Evolutionary conservation across 1,140 invertebrate genomes (phyloP), one percentile per base, ranked within the genome.

Genomic region (Plectus sambesii): DNA sequence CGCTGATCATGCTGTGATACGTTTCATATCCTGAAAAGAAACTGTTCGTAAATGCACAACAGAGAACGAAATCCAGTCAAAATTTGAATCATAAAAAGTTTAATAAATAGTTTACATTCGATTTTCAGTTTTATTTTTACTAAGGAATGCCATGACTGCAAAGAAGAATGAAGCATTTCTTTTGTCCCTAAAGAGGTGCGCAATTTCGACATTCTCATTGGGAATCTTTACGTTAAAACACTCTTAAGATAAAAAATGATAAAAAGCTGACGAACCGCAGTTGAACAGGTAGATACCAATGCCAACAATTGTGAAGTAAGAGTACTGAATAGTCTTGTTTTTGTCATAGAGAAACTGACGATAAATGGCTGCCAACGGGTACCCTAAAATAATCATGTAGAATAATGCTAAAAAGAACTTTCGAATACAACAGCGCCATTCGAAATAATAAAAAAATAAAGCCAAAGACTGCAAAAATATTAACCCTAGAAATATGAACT

Each of bases 301-400:
- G 33, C 69, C 68, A 51, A 42, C 56, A 26, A 59, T 5, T 30
- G 58, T 56, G 47, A 70, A 69, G 49, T 57, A 69, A 5, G 60
- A 20, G 51, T 71, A 68, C 48, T 71, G 69, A 4, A 63, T 36
- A n/a, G 46, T 17, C 2, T 56, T 30, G 9, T 55, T 15, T 37
- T 61, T 58, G 20, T 55, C 59, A 53, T 57, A 60, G n/a, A 71
- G 40, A 24, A 56, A 47, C 17, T 48, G 42, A 36, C 69, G 51
- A 42, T 71, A 62, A 23, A 70, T 41, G 22, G 61, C 54, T n/a
- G 67, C 66, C 5, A 71, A 41, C 6, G 63, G 63, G 50, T 71
- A 71, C 15, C 63, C 69, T 71, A 56, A 24, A 60, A 60, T 3
- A 41, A 3, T 50, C n/a, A n/a, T n/a, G n/a, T n/a, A n/a, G n/a